These are phyloP conservation scores for Clavelina lepadiformis DNA, from an alignment of 23 tunicate genomes.

Conservation along the genomic window DNA sequence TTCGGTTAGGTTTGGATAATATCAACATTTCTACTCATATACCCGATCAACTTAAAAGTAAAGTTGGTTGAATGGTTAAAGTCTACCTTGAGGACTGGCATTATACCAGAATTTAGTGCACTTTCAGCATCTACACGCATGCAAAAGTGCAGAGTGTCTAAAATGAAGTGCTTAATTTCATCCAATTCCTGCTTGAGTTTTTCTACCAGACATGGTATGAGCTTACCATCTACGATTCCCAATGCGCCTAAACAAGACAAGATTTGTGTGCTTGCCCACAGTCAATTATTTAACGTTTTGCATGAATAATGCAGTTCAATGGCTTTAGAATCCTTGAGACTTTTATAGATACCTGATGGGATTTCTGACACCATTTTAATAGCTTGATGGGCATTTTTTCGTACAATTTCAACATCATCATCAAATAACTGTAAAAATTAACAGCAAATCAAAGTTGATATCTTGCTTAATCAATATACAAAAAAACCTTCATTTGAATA, in stretches of 20 bases:
- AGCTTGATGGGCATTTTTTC: conserved; percentile 67
- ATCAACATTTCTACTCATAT: no score
- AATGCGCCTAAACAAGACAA: conserved; percentile 44
- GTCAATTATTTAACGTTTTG: background rate
- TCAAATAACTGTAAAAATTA: conserved; percentile 63
- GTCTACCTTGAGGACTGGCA: conserved; percentile 68
- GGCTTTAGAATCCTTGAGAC: no score
- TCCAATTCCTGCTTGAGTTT: conserved; percentile 75
- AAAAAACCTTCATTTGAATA: background rate
- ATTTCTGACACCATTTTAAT: conserved; percentile 67
- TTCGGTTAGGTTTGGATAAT: no score
- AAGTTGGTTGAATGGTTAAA: no score
- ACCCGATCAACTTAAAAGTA: no score
- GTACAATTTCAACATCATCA: conserved; percentile 85
- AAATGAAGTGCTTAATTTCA: conserved; percentile 56
- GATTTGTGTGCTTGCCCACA: background rate
- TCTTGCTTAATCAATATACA: background rate
- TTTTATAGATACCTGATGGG: conserved; percentile 58
- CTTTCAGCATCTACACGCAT: conserved; percentile 53
- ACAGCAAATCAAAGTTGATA: background rate
- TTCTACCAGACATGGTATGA: conserved; percentile 69
- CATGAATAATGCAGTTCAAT: background rate
- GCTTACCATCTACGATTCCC: conserved; percentile 63
- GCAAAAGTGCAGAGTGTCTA: conserved; percentile 77
- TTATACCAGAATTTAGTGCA: conserved; percentile 59